Evolutionary conservation across 2,888 invertebrate genomes (phyloP).

Genomic region (Margaritifera margaritifera): DNA sequence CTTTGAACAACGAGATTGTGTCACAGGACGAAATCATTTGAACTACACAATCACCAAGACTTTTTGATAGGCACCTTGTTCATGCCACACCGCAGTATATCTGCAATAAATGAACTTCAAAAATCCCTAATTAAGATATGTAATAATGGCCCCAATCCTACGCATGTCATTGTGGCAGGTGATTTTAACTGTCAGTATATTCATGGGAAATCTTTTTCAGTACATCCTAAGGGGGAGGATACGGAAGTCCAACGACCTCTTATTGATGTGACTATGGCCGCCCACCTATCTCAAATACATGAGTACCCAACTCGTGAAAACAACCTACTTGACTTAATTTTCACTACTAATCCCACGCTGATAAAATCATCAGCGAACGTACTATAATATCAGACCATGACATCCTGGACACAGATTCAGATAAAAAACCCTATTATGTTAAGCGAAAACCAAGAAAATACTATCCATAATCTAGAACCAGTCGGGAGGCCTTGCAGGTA

Average conservation of each 20-base stretch:
- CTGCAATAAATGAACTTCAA: neutral
- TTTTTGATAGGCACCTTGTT: conserved; percentile 18
- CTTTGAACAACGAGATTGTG: conserved; percentile 20
- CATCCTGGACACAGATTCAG: conserved; percentile 18
- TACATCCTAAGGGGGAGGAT: conserved; percentile 4
- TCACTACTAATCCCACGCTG: conserved; percentile 25
- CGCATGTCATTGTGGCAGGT: no score
- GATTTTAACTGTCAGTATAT: conserved; percentile 21
- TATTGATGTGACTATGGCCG: conserved; percentile 14
- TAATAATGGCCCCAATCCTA: no score
- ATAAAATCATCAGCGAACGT: conserved; percentile 15
- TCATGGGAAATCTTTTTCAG: conserved; percentile 14
- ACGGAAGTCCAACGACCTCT: conserved; percentile 12
- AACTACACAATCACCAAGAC: conserved; percentile 21
- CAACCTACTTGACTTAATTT: conserved; percentile 19
- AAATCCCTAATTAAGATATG: no score
- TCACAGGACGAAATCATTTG: conserved; percentile 30
- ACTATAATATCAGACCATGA: conserved; percentile 21
- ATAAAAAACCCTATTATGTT: no score
- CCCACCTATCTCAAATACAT: conserved; percentile 21
- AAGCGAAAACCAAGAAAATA: no score
- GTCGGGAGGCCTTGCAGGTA: no score
- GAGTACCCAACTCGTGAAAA: conserved; percentile 23
- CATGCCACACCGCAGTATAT: conserved; percentile 27
- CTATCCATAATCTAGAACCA: no score